A percentile compares a stretch with the other conserved stretches of the same genome.
phyloP scores from a whole-genome alignment of 1,140 invertebrate genomes.

The Maniola jurtina region DNA sequence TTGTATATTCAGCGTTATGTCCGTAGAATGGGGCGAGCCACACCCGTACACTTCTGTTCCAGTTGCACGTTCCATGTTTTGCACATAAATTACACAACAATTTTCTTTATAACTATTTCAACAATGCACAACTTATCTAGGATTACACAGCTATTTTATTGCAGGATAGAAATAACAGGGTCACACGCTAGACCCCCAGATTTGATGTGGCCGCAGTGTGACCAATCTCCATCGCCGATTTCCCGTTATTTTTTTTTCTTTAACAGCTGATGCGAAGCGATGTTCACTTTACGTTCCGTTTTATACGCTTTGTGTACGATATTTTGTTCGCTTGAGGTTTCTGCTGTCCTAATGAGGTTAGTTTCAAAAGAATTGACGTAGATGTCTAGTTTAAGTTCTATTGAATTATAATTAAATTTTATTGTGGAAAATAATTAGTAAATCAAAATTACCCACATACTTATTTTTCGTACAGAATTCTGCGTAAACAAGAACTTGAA shows the following conservation, averaged over 20 bases:
- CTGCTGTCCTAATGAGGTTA: not conserved
- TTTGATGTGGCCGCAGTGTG: constrained; percentile 78
- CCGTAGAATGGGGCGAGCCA: constrained; percentile 82
- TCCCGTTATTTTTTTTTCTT: constrained; percentile 76
- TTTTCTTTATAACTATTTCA: constrained; percentile 61
- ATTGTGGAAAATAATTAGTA: not conserved
- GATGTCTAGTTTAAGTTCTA: no score
- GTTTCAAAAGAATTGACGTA: no score
- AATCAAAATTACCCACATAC: no score
- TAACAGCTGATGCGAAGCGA: constrained; percentile 75
- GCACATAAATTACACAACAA: constrained; percentile 73
- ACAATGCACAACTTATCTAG: constrained; percentile 64
- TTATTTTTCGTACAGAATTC: not conserved
- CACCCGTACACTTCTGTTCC: constrained; percentile 81
- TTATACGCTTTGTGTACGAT: constrained; percentile 1
- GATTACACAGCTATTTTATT: constrained; percentile 77
- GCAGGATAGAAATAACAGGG: constrained; percentile 75
- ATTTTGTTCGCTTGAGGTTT: not conserved
- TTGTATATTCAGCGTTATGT: constrained; percentile 89
- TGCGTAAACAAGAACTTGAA: constrained; percentile 30
- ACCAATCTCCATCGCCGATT: constrained; percentile 71
- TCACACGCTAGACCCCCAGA: constrained; percentile 76
- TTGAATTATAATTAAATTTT: not conserved
- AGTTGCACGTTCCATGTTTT: constrained; percentile 74
- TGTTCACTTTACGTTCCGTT: constrained; percentile 54